Conservation (phyloP, 2,113 vertebrate species). For the Microcebus tavaratra region DNA sequence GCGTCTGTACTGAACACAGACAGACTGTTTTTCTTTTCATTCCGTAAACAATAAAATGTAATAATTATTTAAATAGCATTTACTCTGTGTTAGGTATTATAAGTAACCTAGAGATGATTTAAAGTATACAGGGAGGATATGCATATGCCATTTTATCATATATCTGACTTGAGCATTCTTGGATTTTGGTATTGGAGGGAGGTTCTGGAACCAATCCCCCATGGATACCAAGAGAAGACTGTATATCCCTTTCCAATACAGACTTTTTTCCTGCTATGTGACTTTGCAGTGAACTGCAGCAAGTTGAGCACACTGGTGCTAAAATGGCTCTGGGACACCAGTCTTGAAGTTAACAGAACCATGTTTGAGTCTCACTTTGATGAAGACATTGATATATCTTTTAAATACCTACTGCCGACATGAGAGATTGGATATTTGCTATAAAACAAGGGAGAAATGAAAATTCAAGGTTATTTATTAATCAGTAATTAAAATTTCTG, state of each 20-base stretch:
- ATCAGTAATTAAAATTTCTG: slow-evolving; percentile 10
- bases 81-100: background rate
- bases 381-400: background rate
- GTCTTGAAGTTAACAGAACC: background rate
- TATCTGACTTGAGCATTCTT: background rate
- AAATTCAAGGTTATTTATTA: slow-evolving; percentile 28
- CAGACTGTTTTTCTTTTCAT: background rate
- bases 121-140: background rate
- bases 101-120: background rate
- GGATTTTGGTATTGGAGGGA: background rate
- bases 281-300: background rate
- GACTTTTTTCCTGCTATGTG: slow-evolving; percentile 24
- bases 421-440: background rate
- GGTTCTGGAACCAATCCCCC: background rate
- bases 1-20: background rate
- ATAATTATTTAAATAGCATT: background rate
- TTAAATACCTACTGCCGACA: background rate
- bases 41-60: background rate
- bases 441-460: background rate
- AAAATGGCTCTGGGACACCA: background rate
- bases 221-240: background rate
- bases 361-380: background rate
- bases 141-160: background rate
- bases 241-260: background rate
- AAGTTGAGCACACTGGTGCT: background rate